These are phyloP conservation scores for Agriopis aurantiaria DNA, from an alignment of 2,888 invertebrate species.

Conservation along the genomic window DNA sequence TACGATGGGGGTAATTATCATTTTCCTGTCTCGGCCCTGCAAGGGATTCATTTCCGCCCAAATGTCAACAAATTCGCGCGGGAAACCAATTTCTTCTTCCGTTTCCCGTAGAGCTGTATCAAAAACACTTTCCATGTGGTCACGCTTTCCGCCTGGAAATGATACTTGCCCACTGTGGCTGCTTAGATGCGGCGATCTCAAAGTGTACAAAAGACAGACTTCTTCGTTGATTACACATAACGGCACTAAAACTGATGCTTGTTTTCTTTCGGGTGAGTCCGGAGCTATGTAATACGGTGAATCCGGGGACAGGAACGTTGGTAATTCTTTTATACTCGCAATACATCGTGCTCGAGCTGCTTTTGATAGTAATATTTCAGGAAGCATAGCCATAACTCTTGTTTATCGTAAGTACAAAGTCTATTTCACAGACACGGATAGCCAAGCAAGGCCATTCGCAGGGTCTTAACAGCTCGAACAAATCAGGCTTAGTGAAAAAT, in stretches of 20 bases:
- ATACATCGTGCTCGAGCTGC: constrained; percentile 87
- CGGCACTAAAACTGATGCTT: constrained; percentile 94
- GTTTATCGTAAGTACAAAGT: constrained; percentile 23
- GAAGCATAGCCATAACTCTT: constrained; percentile 62
- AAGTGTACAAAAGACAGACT: constrained; percentile 93
- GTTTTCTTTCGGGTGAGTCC: constrained; percentile 62
- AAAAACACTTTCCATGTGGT: constrained; percentile 87
- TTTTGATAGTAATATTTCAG: constrained; percentile 78
- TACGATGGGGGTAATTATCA: constrained; percentile 91
- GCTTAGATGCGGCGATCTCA: constrained; percentile 90
- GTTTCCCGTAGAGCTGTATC: constrained; percentile 95
- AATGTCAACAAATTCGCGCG: constrained; percentile 86
- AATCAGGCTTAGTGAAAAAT: too few species aligned
- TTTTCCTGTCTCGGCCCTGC: constrained; percentile 69
- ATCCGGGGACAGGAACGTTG: constrained; percentile 68
- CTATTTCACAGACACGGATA: constrained; percentile 1
- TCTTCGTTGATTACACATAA: constrained; percentile 90
- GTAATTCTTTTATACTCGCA: constrained; percentile 85
- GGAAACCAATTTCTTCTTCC: constrained; percentile 94
- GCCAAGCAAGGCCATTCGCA: constrained; percentile 3
- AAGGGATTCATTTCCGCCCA: constrained; percentile 86
- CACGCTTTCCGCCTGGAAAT: constrained; percentile 94
- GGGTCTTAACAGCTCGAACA: too few species aligned
- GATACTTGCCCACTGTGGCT: constrained; percentile 94
- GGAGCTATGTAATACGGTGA: constrained; percentile 48